Percentiles rank a stretch among this genome's conserved stretches.
These are phyloP conservation scores for Siderastrea siderea DNA, from an alignment of 92 coral and sea anemone species.

Conservation along the genomic window DNA sequence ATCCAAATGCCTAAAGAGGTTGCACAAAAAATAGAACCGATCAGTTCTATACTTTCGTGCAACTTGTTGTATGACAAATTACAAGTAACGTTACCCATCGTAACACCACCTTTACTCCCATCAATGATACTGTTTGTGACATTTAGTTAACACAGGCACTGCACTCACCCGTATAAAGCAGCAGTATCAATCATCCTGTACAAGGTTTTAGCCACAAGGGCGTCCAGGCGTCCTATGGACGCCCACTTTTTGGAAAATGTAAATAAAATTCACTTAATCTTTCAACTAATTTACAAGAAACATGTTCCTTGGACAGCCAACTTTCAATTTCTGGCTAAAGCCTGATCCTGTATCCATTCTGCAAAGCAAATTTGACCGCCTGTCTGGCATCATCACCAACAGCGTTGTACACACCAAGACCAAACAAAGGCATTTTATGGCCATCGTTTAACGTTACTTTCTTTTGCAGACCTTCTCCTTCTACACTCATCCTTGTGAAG, in stretches of 20 bases:
- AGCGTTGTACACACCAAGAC: conserved; percentile 70
- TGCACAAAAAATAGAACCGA: no score
- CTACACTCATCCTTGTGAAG: conserved; percentile 36
- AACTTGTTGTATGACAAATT: no score
- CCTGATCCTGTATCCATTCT: conserved; percentile 81
- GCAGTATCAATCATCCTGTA: conserved; percentile 87
- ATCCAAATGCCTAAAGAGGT: no score
- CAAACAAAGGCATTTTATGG: conserved; percentile 76
- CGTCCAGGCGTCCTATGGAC: no score
- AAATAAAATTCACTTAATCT: no score
- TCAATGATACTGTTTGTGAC: background rate
- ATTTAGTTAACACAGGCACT: background rate
- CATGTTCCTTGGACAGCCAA: no score
- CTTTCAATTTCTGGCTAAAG: no score
- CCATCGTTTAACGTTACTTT: conserved; percentile 78
- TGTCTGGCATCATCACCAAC: conserved; percentile 34
- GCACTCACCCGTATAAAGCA: conserved; percentile 65
- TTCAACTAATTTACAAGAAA: no score
- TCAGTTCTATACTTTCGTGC: no score
- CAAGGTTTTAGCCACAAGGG: no score
- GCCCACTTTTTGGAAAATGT: no score
- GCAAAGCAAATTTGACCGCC: conserved; percentile 59
- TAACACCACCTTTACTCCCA: background rate
- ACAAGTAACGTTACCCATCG: background rate
- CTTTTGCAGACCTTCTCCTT: conserved; percentile 45